Evolutionary conservation across 64 coral and sea anemone species (phyloP), one percentile per base, ranked within the genome.

Genomic region (Porites australiensis): DNA sequence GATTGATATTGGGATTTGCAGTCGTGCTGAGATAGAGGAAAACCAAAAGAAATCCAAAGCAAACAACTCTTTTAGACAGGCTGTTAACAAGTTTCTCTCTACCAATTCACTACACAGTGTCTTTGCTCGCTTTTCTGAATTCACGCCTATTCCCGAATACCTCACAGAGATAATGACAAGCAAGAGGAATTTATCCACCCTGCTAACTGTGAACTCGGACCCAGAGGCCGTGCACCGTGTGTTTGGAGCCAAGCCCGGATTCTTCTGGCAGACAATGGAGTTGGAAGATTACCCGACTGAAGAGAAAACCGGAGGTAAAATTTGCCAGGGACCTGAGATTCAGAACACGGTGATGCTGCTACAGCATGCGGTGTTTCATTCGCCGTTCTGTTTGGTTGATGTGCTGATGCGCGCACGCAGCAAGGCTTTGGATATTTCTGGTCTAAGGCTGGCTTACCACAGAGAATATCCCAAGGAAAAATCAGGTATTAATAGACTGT

Each of bases 251-350:
- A 79, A 96, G 64, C 82, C 89, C 27, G 88, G 88, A 2, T 99
- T 99, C 84, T 99, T 91, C 74, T 99, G 98, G 98, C 90, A 96
- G 62, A 99, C 98, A 14, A 79, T 77, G 59, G 94, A 94, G 66
- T 53, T 93, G 6, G 88, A 94, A 6, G 94, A 93, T 57, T 23
- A 48, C 0, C 13, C 82, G 0, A 51, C 72, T 0, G 75, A 87
- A 37, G 72, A 75, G 6, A 86, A 58, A 5, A 23, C 83, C 5
- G 64, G 66, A 14, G 22, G 43, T 43, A 89, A 87, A 15, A 43
- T 87, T 16, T 79, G 44, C 18, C 53, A 75, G 5, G 95, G 79
- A n/a, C 82, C 88, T 16, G 77, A 70, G 67, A 77, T 88, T 51
- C 79, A 96, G 43, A 99, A 99, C 77, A 96, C 91, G 6, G 10